Evolutionary conservation across 2,888 invertebrate genomes (phyloP), one percentile per base, ranked within the genome.

Genomic region (Podotricha telesiphe): DNA sequence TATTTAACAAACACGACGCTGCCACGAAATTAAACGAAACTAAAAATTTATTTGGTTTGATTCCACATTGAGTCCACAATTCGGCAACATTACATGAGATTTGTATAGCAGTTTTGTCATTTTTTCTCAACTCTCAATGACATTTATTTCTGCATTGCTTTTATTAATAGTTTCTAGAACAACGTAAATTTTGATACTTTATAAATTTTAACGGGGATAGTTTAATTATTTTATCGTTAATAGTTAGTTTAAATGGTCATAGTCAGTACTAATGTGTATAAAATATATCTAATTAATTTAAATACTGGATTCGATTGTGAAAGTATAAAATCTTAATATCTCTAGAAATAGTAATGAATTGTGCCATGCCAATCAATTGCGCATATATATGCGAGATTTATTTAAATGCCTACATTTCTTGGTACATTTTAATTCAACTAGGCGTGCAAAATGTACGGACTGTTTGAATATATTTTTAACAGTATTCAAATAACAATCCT

Each of bases 231-330:
- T n/a, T n/a, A n/a, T n/a, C n/a, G n/a, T n/a, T n/a, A n/a, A n/a
- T n/a, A n/a, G n/a, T n/a, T n/a, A 47, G 53, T 63, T 47, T 62
- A 48, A 47, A 68, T 53, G 67, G 68, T 73, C 66, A 81, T 80
- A 81, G 76, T 80, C 87, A 88, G 86, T 86, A 88, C 86, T 86
- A 84, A 81, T 80, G 61, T 82, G 82, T 85, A 85, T 65, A 81
- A 82, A 80, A 42, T 48, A 61, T 61, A 59, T 72, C 48, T 28
- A 47, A 62, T 64, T 51, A 58, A 37, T 34, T 56, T n/a, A 48
- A 59, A 69, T 55, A 69, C 55, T 47, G 37, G 56, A 66, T 58
- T 64, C 56, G 50, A 61, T 62, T 55, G 61, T 67, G 53, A 55
- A 65, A 65, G 45, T 50, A 56, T 55, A 51, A 59, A 64, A 63